Percentiles rank a stretch among this genome's conserved stretches.
Evolutionary conservation across 2,797 vertebrate genomes (phyloP).

Genomic region (Chelidonichthys spinosus): DNA sequence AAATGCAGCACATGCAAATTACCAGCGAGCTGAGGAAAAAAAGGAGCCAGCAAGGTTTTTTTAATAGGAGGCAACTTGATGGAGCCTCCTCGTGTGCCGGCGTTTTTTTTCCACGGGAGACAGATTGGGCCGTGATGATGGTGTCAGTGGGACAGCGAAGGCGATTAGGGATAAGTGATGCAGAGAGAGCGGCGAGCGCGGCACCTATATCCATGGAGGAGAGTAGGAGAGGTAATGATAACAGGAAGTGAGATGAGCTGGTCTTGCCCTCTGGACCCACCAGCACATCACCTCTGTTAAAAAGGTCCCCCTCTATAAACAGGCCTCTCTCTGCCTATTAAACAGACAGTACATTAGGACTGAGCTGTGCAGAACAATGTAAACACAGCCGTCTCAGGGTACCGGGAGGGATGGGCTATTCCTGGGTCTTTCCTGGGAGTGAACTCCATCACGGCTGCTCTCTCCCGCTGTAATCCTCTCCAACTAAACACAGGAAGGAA

Average conservation of each 20-base stretch:
- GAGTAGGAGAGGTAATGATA: constrained; percentile 71
- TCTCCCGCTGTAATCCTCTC: constrained; percentile 73
- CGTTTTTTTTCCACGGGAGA: constrained; percentile 40
- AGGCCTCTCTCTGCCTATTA: constrained; percentile 78
- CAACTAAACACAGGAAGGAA: constrained; percentile 86
- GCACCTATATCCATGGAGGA: constrained; percentile 54
- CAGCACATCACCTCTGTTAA: constrained; percentile 76
- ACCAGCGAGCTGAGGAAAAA: constrained; percentile 49
- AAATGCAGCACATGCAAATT: constrained; percentile 75
- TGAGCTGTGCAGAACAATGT: constrained; percentile 66
- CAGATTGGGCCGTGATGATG: constrained; percentile 46
- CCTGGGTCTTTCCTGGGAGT: constrained; percentile 71
- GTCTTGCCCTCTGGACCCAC: constrained; percentile 71
- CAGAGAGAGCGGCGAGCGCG: constrained; percentile 52
- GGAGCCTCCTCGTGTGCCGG: constrained; percentile 48
- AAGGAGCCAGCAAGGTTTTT: constrained; percentile 55
- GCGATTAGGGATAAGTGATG: constrained; percentile 66
- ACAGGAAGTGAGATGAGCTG: constrained; percentile 80
- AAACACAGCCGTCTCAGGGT: constrained; percentile 80
- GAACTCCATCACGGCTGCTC: constrained; percentile 64
- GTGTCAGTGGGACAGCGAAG: constrained; percentile 41
- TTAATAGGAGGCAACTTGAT: constrained; percentile 60
- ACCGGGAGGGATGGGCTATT: background rate
- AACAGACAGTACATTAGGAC: constrained; percentile 83
- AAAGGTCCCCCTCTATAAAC: constrained; percentile 78